phyloP scores from a whole-genome alignment of 1,140 invertebrate species.

The Eupristina koningsbergeri region DNA sequence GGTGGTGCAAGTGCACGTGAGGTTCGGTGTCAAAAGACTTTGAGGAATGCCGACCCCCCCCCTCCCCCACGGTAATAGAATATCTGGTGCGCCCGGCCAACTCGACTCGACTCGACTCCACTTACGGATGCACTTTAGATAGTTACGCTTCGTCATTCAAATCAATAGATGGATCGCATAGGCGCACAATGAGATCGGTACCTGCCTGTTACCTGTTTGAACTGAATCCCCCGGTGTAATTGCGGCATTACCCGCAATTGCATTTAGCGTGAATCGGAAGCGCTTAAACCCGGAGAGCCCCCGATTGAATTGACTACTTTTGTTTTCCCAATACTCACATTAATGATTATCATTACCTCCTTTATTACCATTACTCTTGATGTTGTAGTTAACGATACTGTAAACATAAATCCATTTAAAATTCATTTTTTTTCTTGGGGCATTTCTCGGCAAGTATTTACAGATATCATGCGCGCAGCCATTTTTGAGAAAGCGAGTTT shows the following conservation, averaged over 20 bases:
- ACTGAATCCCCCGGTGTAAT: background rate
- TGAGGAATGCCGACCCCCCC: background rate
- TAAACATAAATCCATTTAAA: background rate
- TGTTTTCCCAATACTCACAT: background rate
- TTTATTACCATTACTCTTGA: background rate
- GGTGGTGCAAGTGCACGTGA: no score
- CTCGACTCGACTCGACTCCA: background rate
- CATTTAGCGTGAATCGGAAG: background rate
- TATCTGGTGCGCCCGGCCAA: background rate
- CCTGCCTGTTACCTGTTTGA: background rate
- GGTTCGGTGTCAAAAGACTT: background rate
- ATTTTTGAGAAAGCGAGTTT: background rate
- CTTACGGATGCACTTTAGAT: background rate
- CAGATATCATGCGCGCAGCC: background rate
- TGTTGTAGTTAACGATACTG: background rate
- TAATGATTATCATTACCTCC: background rate
- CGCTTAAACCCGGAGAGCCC: background rate
- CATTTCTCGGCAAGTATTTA: background rate
- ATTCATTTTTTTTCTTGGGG: background rate
- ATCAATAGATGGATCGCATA: background rate
- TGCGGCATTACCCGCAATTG: background rate
- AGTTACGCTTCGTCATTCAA: background rate
- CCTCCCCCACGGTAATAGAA: background rate
- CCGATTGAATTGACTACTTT: background rate
- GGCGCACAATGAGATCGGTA: no score